Evolutionary conservation across 2,113 vertebrate species (phyloP).

Genomic region (Glaucomys volans): DNA sequence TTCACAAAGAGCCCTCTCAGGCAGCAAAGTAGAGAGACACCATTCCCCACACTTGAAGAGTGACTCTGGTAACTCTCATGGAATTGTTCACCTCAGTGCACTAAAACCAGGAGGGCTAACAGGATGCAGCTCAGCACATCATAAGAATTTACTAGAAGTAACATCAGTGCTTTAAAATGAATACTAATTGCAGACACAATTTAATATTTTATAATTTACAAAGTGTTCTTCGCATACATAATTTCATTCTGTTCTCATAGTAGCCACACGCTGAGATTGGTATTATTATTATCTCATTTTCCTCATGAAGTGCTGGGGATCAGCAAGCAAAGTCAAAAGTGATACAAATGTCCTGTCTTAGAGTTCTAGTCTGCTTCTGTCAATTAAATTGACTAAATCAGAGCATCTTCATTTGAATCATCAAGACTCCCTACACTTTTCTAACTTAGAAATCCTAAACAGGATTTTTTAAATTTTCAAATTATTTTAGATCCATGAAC

Average conservation of each 20-base stretch:
- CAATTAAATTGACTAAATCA: not conserved
- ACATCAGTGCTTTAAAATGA: not conserved
- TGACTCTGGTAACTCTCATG: not conserved
- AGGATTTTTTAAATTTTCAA: conserved; percentile 21
- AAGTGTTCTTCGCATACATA: not conserved
- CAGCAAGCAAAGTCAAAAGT: not conserved
- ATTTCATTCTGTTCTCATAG: not conserved
- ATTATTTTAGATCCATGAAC: conserved; percentile 50
- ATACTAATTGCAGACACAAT: not conserved
- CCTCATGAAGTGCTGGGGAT: not conserved
- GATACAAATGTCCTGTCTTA: not conserved
- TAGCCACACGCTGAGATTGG: not conserved
- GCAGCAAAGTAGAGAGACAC: not conserved
- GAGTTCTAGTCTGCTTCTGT: not conserved
- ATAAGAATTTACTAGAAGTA: not conserved
- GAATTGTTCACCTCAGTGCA: not conserved
- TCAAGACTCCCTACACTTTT: not conserved
- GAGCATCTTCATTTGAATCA: not conserved
- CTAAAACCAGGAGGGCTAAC: not conserved
- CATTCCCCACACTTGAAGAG: too few relatives aligned
- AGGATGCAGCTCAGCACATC: not conserved
- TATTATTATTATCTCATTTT: not conserved
- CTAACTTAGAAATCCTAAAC: conserved; percentile 3
- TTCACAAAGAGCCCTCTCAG: not conserved
- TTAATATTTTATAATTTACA: not conserved